Base-by-base conservation (phyloP, 2,888 invertebrate genomes). In the Ephialtes manifestator region DNA sequence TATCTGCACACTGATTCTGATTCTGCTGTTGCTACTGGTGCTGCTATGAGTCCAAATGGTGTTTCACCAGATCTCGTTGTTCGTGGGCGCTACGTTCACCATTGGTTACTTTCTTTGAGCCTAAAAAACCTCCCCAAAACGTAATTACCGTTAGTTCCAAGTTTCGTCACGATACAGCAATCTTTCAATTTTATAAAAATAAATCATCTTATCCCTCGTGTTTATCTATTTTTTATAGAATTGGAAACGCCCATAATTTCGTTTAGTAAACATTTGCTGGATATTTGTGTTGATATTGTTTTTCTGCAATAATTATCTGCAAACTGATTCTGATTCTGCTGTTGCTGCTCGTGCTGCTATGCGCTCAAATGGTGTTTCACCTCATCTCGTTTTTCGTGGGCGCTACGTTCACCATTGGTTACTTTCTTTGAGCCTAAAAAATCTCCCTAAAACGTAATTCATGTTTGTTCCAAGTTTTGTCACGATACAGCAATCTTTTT, bases 51-150 rank as follows among this genome's bases (percentile, higher is more conserved):
- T 51, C 77, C 81, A 74, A 84, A 81, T 80, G 51, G 18, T 77
- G 60, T 77, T 77, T 81, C 76, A 81, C 71, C 28, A 77, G 80
- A 81, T 80, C 80, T 84, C 84, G 80, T 84, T 80, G 72, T 78
- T 67, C 31, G 51, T 65, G 31, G 43, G 28, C 39, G 53, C 72
- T 58, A 20, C 39, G n/a, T 46, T 74, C 46, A 43, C 28, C 74
- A 60, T 74, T 58, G 15, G 15, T 31, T 48, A 58, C 43, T 20
- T 67, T 24, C 24, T 8, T 46, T 15, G 7, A 67, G 67, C 10
- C 24, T 51, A 15, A 35, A 71, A 68, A 51, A 71, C 13, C 31
- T 3, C 3, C 20, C 0, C 43, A 10, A 20, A 18, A 65, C 39
- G 39, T 18, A 11, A 65, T 65, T 65, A 20, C 10, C 3, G 7